phyloP scores from a whole-genome alignment of 1,140 invertebrate genomes.

The Drosophila teissieri region DNA sequence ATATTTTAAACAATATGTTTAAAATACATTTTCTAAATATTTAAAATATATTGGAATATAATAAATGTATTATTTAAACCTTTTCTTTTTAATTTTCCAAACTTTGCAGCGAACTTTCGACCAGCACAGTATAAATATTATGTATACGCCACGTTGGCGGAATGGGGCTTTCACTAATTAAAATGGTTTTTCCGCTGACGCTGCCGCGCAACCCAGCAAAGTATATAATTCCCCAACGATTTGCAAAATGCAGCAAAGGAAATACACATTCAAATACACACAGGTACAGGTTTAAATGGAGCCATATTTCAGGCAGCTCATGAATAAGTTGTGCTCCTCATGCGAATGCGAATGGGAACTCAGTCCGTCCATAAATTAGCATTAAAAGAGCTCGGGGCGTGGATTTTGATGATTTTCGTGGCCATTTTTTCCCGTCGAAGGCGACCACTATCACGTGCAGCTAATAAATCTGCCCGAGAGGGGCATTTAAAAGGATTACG shows the following conservation, averaged over 20 bases:
- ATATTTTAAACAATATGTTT: background rate
- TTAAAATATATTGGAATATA: too few relatives aligned
- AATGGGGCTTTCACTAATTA: constrained; percentile 68
- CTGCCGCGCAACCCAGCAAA: constrained; percentile 22
- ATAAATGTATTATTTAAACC: too few relatives aligned
- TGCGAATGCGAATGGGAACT: constrained; percentile 58
- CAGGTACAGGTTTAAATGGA: constrained; percentile 24
- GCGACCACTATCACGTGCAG: constrained; percentile 73
- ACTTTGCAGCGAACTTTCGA: background rate
- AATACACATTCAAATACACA: constrained; percentile 32
- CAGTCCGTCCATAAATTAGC: constrained; percentile 70
- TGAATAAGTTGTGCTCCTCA: constrained; percentile 68
- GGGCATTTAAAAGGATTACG: constrained; percentile 75
- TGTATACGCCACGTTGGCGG: constrained; percentile 53
- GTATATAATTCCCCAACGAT: constrained; percentile 65
- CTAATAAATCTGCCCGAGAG: constrained; percentile 73
- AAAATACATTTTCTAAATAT: background rate
- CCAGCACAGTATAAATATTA: constrained; percentile 56
- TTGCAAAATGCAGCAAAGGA: constrained; percentile 53
- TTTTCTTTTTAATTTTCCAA: too few relatives aligned
- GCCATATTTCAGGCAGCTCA: constrained; percentile 65
- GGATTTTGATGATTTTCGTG: constrained; percentile 51
- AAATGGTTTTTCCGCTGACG: constrained; percentile 75
- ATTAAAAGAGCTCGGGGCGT: constrained; percentile 72
- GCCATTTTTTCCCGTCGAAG: constrained; percentile 22